phyloP scores from a whole-genome alignment of 2,113 vertebrate species.

The Oncorhynchus mykiss region DNA sequence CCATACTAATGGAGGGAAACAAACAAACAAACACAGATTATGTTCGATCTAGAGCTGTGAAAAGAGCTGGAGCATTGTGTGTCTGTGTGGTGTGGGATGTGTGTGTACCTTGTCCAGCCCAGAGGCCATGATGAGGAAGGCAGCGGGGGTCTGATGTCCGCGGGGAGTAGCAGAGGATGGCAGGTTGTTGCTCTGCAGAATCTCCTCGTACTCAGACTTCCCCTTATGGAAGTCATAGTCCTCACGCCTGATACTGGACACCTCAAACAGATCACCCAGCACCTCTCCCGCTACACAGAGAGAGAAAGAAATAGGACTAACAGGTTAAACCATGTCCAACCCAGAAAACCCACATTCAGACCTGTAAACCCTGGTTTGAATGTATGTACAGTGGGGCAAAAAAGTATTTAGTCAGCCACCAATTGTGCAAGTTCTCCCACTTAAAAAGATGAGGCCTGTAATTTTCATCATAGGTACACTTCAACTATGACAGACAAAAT shows the following conservation, averaged over 20 bases:
- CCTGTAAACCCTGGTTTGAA: too few relatives aligned
- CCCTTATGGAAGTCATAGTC: conserved; percentile 81
- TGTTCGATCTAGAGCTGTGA: too few relatives aligned
- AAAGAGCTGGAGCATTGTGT: too few relatives aligned
- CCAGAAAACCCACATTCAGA: too few relatives aligned
- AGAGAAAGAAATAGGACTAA: background rate
- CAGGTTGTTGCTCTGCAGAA: conserved; percentile 79
- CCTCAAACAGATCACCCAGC: conserved; percentile 76
- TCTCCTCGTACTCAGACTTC: conserved; percentile 81
- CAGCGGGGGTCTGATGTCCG: conserved; percentile 78
- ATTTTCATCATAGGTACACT: too few relatives aligned
- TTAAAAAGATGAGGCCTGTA: too few relatives aligned
- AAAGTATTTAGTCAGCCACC: too few relatives aligned
- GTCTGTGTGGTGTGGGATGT: too few relatives aligned
- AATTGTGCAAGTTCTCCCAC: too few relatives aligned
- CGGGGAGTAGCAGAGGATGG: conserved; percentile 75
- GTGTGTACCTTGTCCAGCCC: conserved; percentile 76
- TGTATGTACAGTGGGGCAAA: background rate
- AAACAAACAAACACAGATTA: background rate
- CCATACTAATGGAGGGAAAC: conserved; percentile 62
- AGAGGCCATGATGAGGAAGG: conserved; percentile 81
- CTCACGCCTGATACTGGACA: conserved; percentile 78
- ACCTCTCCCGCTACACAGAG: conserved; percentile 69
- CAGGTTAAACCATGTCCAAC: background rate
- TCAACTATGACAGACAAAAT: too few relatives aligned